Evolutionary conservation across 2,113 vertebrate genomes (phyloP), one percentile per base, ranked within the genome.

Genomic region (Etheostoma cragini): DNA sequence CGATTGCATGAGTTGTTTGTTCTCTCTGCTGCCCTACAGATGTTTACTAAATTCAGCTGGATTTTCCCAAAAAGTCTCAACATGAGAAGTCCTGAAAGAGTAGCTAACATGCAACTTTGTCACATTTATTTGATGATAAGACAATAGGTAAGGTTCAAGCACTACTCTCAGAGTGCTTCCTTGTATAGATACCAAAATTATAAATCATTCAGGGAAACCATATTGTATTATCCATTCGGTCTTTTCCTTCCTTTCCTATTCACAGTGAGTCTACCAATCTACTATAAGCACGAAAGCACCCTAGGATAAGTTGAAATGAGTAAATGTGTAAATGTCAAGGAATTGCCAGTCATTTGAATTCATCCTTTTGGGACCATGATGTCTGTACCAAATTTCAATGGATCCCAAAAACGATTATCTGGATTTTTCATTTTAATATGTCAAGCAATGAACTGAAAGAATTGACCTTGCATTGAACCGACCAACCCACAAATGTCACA

Each of bases 21-120:
- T 19, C 67, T 14, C 66, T 26, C 60, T 19, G 65, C 47, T 16
- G 38, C 78, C 35, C 53, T 56, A 10, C 0, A 0, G 53, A 38
- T 47, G 16, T 30, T 33, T 10, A 38, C 52, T 83, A 54, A 69
- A 58, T 77, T 12, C 63, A 52, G 65, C 73, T 63, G 3, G 50
- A 47, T 11, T 57, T 57, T 60, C 33, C 80, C 24, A n/a, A 58
- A 52, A 72, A 26, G 56, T 54, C 65, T 54, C 24, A 3, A 35
- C 56, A 10, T 57, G 33, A 46, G 13, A 68, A 5, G 54, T 24
- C 21, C 56, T 26, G 26, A 46, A 17, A 8, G 47, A 60, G 35
- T 3, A 13, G 33, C 16, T 16, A 42, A 35, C 71, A 46, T 19
- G 30, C 12, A n/a, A 30, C 42, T 22, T 11, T 30, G 56, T 26